Evolutionary conservation across 1,140 invertebrate genomes (phyloP), one percentile per base, ranked within the genome.

Genomic region (Helicoverpa zea): DNA sequence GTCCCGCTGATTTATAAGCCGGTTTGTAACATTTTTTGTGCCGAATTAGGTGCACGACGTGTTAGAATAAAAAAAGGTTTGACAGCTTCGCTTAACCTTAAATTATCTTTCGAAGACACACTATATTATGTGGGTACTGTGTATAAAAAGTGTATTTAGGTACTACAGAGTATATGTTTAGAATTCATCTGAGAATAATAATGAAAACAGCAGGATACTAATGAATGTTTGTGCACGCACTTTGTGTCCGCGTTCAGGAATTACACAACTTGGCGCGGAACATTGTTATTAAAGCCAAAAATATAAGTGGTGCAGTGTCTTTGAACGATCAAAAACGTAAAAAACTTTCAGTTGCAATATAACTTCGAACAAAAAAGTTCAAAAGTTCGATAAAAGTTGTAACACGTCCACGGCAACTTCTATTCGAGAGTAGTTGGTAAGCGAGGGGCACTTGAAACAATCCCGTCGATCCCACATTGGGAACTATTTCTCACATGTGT

Each of bases 1-100:
- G 66, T 51, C 82, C 80, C 73, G 83, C 85, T 92, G 87, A 92
- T 91, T 92, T 91, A 91, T 92, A 85, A 84, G 82, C 83, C 81
- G 83, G 80, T 87, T 86, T 87, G 81, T 84, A 81, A 81, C 80
- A 84, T 86, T 89, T 91, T 87, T 89, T 77, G 75, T 85, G 81
- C 84, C 83, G 83, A 89, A 91, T 92, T 88, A 89, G 86, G 81
- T 66, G 80, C 80, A 58, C 68, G 79, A 89, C 83, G 88, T 91
- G 91, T 91, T 85, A 87, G 84, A 83, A 86, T 66, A 87, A 87
- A 86, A 86, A 77, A 77, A 77, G 61, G 75, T 77, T 77, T 77
- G 75, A 77, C 75, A 77, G 75, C 10, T 77, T 43, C 73, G 56
- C 73, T 61, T 76, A 76, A 59, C 58, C 61, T 77, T 77, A 77